A percentile compares a stretch with the other conserved stretches of the same genome.
These are phyloP conservation scores for Blera fallax DNA, from an alignment of 2,888 invertebrate species.

Conservation along the genomic window DNA sequence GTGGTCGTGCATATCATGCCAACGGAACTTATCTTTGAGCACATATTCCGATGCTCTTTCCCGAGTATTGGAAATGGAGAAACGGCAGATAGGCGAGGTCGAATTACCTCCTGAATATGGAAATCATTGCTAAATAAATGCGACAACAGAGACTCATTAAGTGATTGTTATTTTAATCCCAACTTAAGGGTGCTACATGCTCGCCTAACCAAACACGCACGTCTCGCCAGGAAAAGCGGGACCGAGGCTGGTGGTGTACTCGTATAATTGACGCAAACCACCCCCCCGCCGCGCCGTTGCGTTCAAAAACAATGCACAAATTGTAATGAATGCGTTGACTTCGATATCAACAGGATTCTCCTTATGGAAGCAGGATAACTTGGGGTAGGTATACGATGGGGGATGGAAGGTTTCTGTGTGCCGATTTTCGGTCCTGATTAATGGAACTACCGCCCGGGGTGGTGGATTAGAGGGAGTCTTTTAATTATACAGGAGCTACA, in stretches of 20 bases:
- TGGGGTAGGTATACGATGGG: background rate
- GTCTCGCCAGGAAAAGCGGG: background rate
- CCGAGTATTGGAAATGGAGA: no score
- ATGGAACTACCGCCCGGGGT: background rate
- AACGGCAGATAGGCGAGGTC: no score
- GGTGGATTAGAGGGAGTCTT: constrained; percentile 14
- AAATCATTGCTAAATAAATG: constrained; percentile 67
- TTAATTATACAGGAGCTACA: constrained; percentile 44
- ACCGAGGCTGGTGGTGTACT: no score
- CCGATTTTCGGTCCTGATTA: constrained; percentile 35
- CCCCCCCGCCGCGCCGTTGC: background rate
- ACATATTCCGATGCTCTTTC: no score
- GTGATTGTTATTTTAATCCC: constrained; percentile 69
- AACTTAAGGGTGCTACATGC: constrained; percentile 52
- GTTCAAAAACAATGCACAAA: constrained; percentile 43
- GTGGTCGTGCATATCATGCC: no score
- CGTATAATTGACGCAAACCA: background rate
- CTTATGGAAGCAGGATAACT: no score
- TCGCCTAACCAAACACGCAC: constrained; percentile 45
- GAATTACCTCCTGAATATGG: constrained; percentile 52
- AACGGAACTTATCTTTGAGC: no score
- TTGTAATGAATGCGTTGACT: constrained; percentile 49
- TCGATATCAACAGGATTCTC: constrained; percentile 44
- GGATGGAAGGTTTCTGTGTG: no score
- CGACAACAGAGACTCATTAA: constrained; percentile 66